Evolutionary conservation across 1,140 invertebrate genomes (phyloP).

Genomic region (Tachypleus tridentatus): DNA sequence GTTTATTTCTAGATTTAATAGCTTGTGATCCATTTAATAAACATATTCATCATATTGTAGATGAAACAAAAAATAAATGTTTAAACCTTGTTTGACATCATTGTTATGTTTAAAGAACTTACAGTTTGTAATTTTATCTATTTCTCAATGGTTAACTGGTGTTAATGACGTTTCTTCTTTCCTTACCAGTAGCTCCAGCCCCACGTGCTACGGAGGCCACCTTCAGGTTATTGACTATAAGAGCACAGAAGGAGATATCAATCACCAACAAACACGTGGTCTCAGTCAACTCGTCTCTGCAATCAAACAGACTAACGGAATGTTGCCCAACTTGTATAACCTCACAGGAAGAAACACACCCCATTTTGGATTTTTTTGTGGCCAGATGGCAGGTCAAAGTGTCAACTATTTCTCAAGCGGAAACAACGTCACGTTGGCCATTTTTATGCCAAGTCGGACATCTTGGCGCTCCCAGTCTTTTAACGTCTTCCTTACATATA

Average conservation of each 20-base stretch:
- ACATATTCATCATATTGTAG: no score
- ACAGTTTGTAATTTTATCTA: no score
- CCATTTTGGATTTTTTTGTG: constrained; percentile 22
- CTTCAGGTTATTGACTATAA: constrained; percentile 18
- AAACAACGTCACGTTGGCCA: constrained; percentile 22
- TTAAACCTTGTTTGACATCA: no score
- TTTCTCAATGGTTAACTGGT: neutral
- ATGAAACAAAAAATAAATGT: no score
- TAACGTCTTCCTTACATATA: constrained; percentile 23
- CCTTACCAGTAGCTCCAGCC: constrained; percentile 10
- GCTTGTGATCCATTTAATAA: no score
- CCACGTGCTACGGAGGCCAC: constrained; percentile 18
- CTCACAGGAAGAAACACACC: constrained; percentile 10
- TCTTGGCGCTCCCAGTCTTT: constrained; percentile 19
- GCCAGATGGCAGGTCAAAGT: constrained; percentile 21
- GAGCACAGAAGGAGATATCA: constrained; percentile 9
- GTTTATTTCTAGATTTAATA: no score
- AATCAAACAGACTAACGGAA: constrained; percentile 17
- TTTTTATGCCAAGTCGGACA: constrained; percentile 19
- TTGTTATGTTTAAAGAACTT: no score
- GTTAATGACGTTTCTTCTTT: neutral
- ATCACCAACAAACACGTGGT: constrained; percentile 19
- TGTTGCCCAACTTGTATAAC: constrained; percentile 20
- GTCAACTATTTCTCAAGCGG: constrained; percentile 22
- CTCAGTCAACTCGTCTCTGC: constrained; percentile 21